Conservation (phyloP, 2,113 vertebrate species). For the Apaloderma vittatum region DNA sequence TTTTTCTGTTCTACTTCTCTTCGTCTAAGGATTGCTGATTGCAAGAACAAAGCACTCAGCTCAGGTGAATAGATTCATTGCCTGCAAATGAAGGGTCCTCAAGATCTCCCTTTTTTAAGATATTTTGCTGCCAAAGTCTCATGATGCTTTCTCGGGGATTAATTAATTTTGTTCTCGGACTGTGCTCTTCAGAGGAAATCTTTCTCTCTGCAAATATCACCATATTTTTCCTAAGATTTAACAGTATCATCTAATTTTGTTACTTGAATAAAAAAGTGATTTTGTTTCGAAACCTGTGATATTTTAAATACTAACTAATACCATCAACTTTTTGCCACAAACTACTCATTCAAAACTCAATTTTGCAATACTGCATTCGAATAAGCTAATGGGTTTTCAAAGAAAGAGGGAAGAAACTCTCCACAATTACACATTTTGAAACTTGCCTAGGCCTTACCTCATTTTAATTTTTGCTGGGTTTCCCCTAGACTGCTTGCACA, state of each 20-base stretch:
- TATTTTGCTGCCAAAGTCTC: slow-evolving; percentile 3
- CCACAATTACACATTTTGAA: background rate
- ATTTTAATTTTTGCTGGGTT: background rate
- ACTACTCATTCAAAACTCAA: background rate
- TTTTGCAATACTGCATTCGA: background rate
- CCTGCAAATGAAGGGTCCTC: slow-evolving; percentile 22
- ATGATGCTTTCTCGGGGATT: background rate
- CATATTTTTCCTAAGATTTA: background rate
- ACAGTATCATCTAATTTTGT: background rate
- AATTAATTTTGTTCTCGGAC: slow-evolving; percentile 25
- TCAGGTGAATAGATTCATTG: background rate
- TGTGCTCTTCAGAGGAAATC: background rate
- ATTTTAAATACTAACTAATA: background rate
- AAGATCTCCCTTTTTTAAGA: slow-evolving; percentile 17
- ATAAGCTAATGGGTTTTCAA: background rate
- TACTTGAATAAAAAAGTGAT: background rate
- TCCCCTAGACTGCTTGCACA: background rate
- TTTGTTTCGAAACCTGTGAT: background rate
- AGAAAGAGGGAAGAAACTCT: background rate
- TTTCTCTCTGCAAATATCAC: background rate
- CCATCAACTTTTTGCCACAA: background rate
- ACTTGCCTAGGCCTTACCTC: background rate
- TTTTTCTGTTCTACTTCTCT: background rate
- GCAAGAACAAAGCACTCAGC: slow-evolving; percentile 19
- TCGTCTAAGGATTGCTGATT: background rate